Conservation (phyloP, 2,113 vertebrate genomes). For the Natator depressus region DNA sequence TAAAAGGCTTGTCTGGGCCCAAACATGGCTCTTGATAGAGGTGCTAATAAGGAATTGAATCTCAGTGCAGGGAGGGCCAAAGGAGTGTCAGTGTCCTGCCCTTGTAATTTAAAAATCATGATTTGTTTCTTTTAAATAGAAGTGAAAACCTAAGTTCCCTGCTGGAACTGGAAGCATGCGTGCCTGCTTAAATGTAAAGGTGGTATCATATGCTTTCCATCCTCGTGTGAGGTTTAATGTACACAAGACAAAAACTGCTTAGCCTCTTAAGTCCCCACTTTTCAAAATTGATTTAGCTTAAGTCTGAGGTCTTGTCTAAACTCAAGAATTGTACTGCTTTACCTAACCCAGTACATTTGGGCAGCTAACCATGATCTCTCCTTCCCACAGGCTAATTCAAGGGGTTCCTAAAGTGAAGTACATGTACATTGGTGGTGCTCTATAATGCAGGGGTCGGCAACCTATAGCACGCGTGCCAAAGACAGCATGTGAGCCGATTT, state of each 20-base stretch:
- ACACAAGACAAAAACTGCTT: background rate
- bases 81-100: background rate
- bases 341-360: background rate
- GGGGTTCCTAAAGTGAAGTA: too few relatives aligned
- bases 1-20: background rate
- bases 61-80: too few relatives aligned
- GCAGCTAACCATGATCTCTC: background rate
- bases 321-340: background rate
- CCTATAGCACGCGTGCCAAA: too few relatives aligned
- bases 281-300: background rate
- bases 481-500: too few relatives aligned
- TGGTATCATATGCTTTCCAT: background rate
- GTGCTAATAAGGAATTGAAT: background rate
- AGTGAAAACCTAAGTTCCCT: background rate
- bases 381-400: background rate
- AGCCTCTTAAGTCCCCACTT: background rate
- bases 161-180: background rate
- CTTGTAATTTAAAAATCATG: background rate
- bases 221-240: background rate
- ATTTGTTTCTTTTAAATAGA: background rate
- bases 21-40: background rate
- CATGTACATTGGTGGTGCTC: too few relatives aligned
- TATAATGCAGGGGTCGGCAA: background rate
- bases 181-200: background rate
- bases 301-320: background rate